phyloP scores from a whole-genome alignment of 2,888 invertebrate species.

The Tinea semifulvella region DNA sequence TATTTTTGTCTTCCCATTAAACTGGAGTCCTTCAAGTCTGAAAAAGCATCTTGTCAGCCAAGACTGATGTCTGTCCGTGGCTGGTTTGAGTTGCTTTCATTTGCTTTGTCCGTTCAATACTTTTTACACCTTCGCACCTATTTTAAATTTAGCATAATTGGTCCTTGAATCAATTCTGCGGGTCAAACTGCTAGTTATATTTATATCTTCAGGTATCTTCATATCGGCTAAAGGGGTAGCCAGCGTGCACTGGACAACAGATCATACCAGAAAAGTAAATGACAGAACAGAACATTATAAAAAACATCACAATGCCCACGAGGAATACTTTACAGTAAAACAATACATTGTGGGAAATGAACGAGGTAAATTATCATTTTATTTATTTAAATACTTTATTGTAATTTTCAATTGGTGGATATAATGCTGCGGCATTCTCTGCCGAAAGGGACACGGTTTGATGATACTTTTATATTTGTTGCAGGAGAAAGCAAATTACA shows the following conservation, averaged over 20 bases:
- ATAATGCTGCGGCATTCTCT: no score
- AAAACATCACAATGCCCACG: conserved; percentile 49
- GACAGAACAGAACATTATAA: conserved; percentile 31
- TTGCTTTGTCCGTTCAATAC: no score
- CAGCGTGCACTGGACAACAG: conserved; percentile 56
- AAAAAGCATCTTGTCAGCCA: no score
- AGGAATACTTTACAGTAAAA: conserved; percentile 56
- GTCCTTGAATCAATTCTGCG: neutral
- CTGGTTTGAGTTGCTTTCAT: no score
- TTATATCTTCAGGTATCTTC: conserved; percentile 50
- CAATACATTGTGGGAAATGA: conserved; percentile 53
- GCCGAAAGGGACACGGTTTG: no score
- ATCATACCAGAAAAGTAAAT: conserved; percentile 28
- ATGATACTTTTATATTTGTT: conserved; percentile 4
- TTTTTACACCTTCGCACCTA: no score
- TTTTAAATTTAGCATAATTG: no score
- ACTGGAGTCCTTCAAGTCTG: no score
- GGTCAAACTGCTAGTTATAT: neutral
- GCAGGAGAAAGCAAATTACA: conserved; percentile 27
- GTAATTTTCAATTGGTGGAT: no score
- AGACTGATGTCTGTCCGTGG: no score
- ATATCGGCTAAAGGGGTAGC: conserved; percentile 59
- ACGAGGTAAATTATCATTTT: conserved; percentile 52
- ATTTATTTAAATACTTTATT: no score
- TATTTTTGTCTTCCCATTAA: no score